A percentile compares a stretch with the other conserved stretches of the same genome.
These are phyloP conservation scores for Netelia melanura DNA, from an alignment of 2,888 invertebrate genomes.

Conservation along the genomic window DNA sequence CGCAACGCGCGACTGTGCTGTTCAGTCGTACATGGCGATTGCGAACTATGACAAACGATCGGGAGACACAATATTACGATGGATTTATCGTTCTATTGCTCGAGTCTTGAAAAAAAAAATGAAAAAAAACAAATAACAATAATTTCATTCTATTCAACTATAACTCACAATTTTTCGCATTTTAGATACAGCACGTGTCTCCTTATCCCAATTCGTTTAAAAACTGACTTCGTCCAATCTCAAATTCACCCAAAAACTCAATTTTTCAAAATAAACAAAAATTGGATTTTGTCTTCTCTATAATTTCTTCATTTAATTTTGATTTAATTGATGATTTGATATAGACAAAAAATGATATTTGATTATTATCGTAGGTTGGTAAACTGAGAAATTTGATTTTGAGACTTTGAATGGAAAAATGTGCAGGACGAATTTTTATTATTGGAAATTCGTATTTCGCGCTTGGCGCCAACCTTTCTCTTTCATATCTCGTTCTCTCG, in stretches of 20 bases:
- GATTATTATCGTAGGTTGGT: too few species aligned
- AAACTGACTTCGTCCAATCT: too few species aligned
- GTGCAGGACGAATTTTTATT: not conserved
- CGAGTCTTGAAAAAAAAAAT: constrained; percentile 9
- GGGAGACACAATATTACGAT: constrained; percentile 15
- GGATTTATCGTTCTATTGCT: constrained; percentile 57
- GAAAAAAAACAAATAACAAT: not conserved
- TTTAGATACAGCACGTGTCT: not conserved
- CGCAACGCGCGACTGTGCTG: constrained; percentile 43
- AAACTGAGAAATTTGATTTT: too few species aligned
- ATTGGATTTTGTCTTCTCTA: too few species aligned
- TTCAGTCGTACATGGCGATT: constrained; percentile 18
- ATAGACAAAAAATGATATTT: too few species aligned
- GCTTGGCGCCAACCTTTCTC: not conserved
- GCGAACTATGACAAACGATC: constrained; percentile 53
- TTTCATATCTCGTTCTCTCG: not conserved
- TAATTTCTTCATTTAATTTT: too few species aligned
- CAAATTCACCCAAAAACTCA: too few species aligned
- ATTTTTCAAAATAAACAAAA: too few species aligned
- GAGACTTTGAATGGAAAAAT: not conserved
- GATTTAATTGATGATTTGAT: too few species aligned
- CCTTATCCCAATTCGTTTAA: too few species aligned
- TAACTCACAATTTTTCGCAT: not conserved
- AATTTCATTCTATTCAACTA: not conserved
- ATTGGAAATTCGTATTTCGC: not conserved